These are phyloP conservation scores for Labeo calbasu DNA, from an alignment of 2,797 vertebrate species.

Conservation along the genomic window DNA sequence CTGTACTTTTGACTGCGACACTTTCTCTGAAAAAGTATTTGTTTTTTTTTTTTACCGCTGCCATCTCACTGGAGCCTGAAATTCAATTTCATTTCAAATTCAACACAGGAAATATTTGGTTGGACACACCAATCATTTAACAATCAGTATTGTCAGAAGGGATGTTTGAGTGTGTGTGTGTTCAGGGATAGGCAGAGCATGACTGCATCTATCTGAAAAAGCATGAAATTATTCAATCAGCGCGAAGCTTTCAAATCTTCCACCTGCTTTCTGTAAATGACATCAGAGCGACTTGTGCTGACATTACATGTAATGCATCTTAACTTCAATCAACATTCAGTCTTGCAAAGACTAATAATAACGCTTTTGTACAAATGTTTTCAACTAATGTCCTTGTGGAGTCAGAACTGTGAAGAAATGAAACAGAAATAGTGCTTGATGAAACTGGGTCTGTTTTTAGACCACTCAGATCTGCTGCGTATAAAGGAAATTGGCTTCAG, in stretches of 20 bases:
- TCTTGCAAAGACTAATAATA: conserved; percentile 15
- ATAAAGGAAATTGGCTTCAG: not conserved
- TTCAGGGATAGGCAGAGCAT: conserved; percentile 6
- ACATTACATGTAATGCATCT: conserved; percentile 32
- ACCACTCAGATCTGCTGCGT: not conserved
- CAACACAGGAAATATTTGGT: conserved; percentile 66
- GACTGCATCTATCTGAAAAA: conserved; percentile 22
- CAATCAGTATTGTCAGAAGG: conserved; percentile 71
- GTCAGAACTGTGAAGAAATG: not conserved
- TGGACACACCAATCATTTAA: conserved; percentile 70
- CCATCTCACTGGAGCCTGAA: conserved; percentile 73
- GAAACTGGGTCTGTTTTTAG: not conserved
- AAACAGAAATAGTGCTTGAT: not conserved
- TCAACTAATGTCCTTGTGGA: not conserved
- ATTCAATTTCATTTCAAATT: conserved; percentile 73
- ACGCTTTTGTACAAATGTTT: not conserved
- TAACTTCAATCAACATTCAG: conserved; percentile 19
- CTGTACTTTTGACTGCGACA: conserved; percentile 67
- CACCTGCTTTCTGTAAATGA: conserved; percentile 17
- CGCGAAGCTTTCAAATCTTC: conserved; percentile 26
- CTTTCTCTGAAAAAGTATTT: conserved; percentile 65
- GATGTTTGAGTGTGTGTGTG: conserved; percentile 52
- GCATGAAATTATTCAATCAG: conserved; percentile 45
- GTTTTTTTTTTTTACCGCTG: conserved; percentile 67
- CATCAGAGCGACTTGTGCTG: conserved; percentile 14